Base-by-base conservation (phyloP, 2,113 vertebrate species). In the Loxodonta africana region DNA sequence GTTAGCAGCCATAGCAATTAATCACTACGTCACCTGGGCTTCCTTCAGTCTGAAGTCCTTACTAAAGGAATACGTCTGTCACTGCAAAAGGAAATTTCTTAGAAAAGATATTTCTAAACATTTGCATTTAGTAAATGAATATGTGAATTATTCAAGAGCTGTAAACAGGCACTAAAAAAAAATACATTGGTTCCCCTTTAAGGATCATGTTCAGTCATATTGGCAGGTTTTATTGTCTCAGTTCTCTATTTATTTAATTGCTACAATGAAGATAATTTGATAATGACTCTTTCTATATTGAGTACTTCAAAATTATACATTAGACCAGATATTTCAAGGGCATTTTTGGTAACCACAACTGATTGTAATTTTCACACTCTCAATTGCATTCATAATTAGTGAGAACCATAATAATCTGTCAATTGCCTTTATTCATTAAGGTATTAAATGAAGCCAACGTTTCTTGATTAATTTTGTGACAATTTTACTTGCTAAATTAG, bases 311-410 rank as follows among this genome's bases (percentile, higher is more conserved):
- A 96, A 88, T 88, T 95, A 28, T 77, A 44, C 65, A 96, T 95
- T 80, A 95, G 30, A 51, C 28, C 30, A 88, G 69, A 78, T 91
- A 96, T 95, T 95, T 95, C 92, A 95, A 96, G 90, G 83, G 44
- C 94, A 95, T 84, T 84, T 98, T 91, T 84, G 28, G 48, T 97
- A 97, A 93, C 92, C 81, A 95, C 87, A 91, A 67, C 90, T 96
- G 92, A 96, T 95, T 81, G 5, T 91, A 97, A 96, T 96, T 96
- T 97, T 98, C 96, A 98, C 96, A 97, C 94, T 95, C 51, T 91
- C 80, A 95, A 78, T 90, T 95, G 83, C 71, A 87, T 95, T 84
- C 73, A 69, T 96, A 95, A 98, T 97, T 95, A 87, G 91, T 81
- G 80, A 96, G 84, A 96, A 88, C 92, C 95, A 74, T 97, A 95